These are phyloP conservation scores for Pterocles burchelli DNA, from an alignment of 2,113 vertebrate species.

Conservation along the genomic window DNA sequence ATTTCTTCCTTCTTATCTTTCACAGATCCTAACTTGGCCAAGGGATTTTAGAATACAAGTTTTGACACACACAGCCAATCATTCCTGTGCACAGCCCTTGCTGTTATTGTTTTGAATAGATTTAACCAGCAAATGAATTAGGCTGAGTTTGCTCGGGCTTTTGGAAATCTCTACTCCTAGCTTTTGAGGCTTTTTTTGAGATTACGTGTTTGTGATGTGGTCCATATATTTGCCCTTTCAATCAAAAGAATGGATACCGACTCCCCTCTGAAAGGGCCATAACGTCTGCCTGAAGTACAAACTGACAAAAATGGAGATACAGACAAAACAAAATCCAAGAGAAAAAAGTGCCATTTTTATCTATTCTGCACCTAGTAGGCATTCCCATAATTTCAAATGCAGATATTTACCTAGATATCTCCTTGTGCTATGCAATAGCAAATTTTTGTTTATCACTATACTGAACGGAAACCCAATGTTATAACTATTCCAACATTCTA, in stretches of 20 bases:
- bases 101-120: neutral
- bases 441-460: neutral
- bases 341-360: neutral
- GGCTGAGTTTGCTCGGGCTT: neutral
- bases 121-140: neutral
- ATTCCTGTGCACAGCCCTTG: neutral
- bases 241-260: neutral
- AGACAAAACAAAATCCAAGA: neutral
- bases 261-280: neutral
- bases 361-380: neutral
- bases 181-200: neutral
- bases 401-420: neutral
- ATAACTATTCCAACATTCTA: neutral
- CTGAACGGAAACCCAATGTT: neutral
- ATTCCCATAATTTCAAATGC: neutral
- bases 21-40: neutral
- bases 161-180: neutral
- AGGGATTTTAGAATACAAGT: neutral
- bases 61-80: neutral
- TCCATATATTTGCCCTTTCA: neutral
- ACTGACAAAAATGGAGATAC: neutral
- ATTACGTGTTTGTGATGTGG: accelerated
- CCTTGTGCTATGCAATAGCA: neutral
- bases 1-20: neutral
- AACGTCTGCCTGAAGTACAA: neutral